A percentile compares a stretch with the other conserved stretches of the same genome.
phyloP scores from a whole-genome alignment of 2,113 vertebrate genomes.

The Puntigrus tetrazona region DNA sequence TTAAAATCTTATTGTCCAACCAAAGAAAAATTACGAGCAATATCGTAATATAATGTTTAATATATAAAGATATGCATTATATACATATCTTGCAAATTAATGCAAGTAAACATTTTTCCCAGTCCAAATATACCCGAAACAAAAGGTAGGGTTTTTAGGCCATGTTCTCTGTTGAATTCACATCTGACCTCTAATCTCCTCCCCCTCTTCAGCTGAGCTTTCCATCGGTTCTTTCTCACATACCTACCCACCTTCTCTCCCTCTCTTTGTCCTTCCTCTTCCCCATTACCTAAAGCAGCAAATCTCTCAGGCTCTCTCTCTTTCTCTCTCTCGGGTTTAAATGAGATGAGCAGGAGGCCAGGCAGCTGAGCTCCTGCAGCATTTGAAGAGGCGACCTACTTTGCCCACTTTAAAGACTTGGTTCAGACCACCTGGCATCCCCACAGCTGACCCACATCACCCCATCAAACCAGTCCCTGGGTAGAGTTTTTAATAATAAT shows the following conservation, averaged over 20 bases:
- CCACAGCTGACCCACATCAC: constrained; percentile 12
- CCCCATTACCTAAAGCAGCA: constrained; percentile 15
- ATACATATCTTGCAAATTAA: neutral
- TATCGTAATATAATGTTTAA: neutral
- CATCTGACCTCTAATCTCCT: constrained; percentile 35
- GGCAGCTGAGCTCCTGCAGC: constrained; percentile 53
- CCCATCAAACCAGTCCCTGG: neutral
- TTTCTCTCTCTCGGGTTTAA: constrained; percentile 23
- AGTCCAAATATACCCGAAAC: constrained; percentile 1
- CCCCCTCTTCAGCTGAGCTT: constrained; percentile 21
- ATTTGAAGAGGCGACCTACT: constrained; percentile 46
- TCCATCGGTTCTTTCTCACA: constrained; percentile 8
- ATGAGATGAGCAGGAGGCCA: constrained; percentile 52
- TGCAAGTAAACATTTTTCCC: neutral
- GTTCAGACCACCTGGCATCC: constrained; percentile 53
- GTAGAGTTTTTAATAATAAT: neutral
- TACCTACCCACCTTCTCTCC: neutral
- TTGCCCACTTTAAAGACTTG: constrained; percentile 28
- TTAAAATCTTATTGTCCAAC: neutral
- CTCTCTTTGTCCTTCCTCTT: neutral
- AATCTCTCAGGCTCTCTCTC: neutral
- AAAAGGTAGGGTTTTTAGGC: neutral
- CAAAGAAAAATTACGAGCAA: neutral
- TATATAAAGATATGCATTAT: neutral
- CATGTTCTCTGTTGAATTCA: constrained; percentile 30